Evolutionary conservation across 2,797 vertebrate species (phyloP).

Genomic region (Sternotherus odoratus): DNA sequence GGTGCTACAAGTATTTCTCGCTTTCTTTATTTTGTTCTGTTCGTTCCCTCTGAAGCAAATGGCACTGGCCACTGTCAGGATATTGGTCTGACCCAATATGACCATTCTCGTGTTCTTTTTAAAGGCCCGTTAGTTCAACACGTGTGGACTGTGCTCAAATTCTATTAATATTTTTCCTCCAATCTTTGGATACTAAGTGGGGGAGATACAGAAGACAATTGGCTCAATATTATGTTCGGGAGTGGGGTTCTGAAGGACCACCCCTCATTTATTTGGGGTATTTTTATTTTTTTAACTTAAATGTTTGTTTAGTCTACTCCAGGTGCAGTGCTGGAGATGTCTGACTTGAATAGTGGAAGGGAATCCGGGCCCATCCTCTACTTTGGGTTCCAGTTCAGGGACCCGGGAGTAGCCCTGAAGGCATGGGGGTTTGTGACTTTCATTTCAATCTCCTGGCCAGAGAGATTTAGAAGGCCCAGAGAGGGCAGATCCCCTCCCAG

Average conservation of each 20-base stretch:
- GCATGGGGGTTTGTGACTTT: not conserved
- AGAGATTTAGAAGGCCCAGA: not conserved
- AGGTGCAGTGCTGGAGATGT: not conserved
- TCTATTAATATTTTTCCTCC: conserved; percentile 41
- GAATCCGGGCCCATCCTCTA: too few species aligned
- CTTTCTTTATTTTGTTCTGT: not conserved
- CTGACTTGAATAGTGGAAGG: not conserved
- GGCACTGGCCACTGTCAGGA: not conserved
- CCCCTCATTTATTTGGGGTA: not conserved
- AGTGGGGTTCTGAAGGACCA: conserved; percentile 11
- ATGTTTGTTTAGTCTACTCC: not conserved
- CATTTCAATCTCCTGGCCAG: not conserved
- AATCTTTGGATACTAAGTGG: conserved; percentile 34
- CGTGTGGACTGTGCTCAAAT: conserved; percentile 65
- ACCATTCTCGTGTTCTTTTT: conserved; percentile 46
- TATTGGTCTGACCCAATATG: not conserved
- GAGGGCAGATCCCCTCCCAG: not conserved
- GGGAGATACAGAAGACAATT: not conserved
- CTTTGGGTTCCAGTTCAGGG: too few species aligned
- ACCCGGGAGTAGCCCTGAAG: not conserved
- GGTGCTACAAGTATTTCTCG: too few species aligned
- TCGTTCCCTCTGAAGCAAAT: not conserved
- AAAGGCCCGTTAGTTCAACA: conserved; percentile 49
- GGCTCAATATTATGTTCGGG: conserved; percentile 23
- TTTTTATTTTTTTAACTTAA: not conserved